Evolutionary conservation across 2,113 vertebrate genomes (phyloP), one percentile per base, ranked within the genome.

Genomic region (Tragelaphus imberbis): DNA sequence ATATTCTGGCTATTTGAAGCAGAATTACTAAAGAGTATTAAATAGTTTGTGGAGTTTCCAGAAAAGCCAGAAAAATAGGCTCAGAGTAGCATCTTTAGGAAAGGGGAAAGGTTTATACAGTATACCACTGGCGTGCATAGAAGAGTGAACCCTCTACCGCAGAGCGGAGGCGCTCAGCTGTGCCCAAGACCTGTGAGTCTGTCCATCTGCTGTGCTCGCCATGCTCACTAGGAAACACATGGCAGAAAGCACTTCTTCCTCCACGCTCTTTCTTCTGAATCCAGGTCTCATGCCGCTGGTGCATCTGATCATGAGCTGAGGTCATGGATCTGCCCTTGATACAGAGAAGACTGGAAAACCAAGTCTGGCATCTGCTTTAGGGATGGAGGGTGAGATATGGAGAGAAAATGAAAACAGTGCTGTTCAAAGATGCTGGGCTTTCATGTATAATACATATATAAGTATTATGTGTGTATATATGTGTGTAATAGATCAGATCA

Each of bases 81-180:
- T 89, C 68, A 33, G 89, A 68, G 47, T 10, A 53, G 40, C 6
- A 55, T 19, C 19, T 36, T 12, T 44, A 59, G 15, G 13, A 77
- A 77, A 7, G n/a, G 40, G 11, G 7, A 59, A 77, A 9, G 49
- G 82, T 36, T 58, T n/a, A 2, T 63, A 84, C 36, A 88, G 28
- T 17, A 65, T 0, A 23, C 8, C 81, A 88, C 4, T 1, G 4
- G 71, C 53, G 87, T 10, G 28, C 2, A 2, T 11, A 6, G 7
- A 30, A 68, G 80, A 84, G 21, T 11, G 3, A 27, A 1, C 30
- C 23, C 6, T 36, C 23, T 7, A 5, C 11, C 7, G 1, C 1
- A 5, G 23, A 47, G 33, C 55, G 33, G 6, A 53, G 49, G 8
- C 0, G 0, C 13, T 2, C 61, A 17, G 53, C 4, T 1, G 10